Conservation (phyloP, 1,140 invertebrate species). For the Anadara kagoshimensis region DNA sequence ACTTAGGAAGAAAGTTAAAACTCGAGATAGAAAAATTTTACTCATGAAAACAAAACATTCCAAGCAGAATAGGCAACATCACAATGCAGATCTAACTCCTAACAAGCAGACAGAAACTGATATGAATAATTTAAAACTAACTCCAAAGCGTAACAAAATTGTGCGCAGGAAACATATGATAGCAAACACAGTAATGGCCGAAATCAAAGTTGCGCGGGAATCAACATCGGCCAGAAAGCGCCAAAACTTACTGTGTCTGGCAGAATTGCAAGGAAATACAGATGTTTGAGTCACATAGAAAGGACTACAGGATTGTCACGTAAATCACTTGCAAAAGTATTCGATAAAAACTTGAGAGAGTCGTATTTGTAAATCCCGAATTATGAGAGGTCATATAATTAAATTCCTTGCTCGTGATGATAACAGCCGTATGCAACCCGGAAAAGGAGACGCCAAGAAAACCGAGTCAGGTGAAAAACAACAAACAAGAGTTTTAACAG, state of each 20-base stretch:
- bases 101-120: too few relatives aligned
- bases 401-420: slow-evolving; percentile 26
- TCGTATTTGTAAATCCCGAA: background rate
- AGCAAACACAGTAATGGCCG: background rate
- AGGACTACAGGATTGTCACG: background rate
- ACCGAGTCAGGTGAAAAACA: background rate
- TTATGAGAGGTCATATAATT: slow-evolving; percentile 3
- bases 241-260: background rate
- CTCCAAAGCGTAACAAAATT: too few relatives aligned
- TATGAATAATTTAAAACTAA: too few relatives aligned
- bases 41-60: too few relatives aligned
- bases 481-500: slow-evolving; percentile 27
- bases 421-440: slow-evolving; percentile 31
- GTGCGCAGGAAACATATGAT: too few relatives aligned
- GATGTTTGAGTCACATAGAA: background rate
- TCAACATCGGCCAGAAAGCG: background rate
- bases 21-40: too few relatives aligned
- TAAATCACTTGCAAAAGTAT: slow-evolving; percentile 9
- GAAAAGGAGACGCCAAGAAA: slow-evolving; percentile 29
- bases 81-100: too few relatives aligned
- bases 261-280: background rate
- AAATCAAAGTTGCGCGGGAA: background rate
- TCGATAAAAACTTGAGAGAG: background rate
- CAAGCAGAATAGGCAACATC: too few relatives aligned
- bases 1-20: background rate